Percentiles rank a stretch among this genome's conserved stretches.
These are phyloP conservation scores for Spea bombifrons DNA, from an alignment of 2,113 vertebrate species.

Conservation along the genomic window DNA sequence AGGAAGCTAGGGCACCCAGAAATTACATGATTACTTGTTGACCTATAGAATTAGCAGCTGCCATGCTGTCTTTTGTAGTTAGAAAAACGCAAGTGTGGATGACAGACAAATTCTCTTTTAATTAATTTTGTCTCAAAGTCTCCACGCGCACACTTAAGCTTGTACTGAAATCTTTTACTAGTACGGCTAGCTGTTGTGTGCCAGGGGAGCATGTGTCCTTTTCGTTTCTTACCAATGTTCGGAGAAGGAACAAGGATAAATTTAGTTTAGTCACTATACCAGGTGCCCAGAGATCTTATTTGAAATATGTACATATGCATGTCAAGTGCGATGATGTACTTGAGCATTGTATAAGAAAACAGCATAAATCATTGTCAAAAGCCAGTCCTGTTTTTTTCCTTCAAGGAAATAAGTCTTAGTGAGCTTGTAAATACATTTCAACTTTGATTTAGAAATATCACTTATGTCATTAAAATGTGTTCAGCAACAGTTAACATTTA, in stretches of 20 bases:
- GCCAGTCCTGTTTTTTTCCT: conserved; percentile 52
- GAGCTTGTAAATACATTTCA: conserved; percentile 50
- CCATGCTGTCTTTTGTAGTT: conserved; percentile 52
- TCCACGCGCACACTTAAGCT: conserved; percentile 37
- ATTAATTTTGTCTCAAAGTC: conserved; percentile 47
- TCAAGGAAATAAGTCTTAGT: conserved; percentile 48
- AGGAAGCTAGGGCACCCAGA: conserved; percentile 52
- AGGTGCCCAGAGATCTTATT: conserved; percentile 53
- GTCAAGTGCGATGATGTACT: conserved; percentile 65
- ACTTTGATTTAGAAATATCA: conserved; percentile 53
- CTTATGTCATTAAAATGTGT: conserved; percentile 44
- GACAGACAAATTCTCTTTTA: conserved; percentile 53
- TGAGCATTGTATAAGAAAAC: conserved; percentile 52
- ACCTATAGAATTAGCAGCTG: conserved; percentile 54
- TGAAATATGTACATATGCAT: conserved; percentile 65
- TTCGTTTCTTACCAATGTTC: conserved; percentile 26
- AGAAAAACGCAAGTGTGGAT: conserved; percentile 53
- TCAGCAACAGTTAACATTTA: no score
- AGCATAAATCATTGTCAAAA: conserved; percentile 70
- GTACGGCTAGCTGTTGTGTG: conserved; percentile 39
- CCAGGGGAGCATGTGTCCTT: conserved; percentile 45
- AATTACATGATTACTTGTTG: conserved; percentile 54
- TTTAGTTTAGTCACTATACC: conserved; percentile 47
- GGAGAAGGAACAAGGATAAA: conserved; percentile 52
- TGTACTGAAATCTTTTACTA: conserved; percentile 24